Evolutionary conservation across 2,113 vertebrate species (phyloP).

Genomic region (Phodopus roborovskii): DNA sequence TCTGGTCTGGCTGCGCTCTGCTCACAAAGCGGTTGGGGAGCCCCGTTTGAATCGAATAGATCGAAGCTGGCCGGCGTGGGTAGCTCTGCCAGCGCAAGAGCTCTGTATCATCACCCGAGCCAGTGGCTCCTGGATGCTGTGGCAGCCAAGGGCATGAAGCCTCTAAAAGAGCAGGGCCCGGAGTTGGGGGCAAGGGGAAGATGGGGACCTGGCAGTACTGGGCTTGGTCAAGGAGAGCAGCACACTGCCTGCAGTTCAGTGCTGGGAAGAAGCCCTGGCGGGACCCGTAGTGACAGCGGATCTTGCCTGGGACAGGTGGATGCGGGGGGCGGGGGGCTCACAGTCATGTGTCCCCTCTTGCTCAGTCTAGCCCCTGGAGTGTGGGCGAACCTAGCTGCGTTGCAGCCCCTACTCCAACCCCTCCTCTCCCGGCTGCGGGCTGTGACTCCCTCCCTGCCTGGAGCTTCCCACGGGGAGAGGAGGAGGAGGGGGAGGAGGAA

Average conservation of each 20-base stretch:
- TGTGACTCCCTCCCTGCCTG: conserved; percentile 11
- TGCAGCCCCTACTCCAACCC: not conserved
- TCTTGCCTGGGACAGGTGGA: not conserved
- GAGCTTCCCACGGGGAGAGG: conserved; percentile 80
- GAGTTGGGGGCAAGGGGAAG: not conserved
- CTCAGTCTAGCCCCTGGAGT: not conserved
- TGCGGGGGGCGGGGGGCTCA: not conserved
- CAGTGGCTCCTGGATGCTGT: not conserved
- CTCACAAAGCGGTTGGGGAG: rapidly evolving
- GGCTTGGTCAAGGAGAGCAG: not conserved
- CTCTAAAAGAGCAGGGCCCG: not conserved
- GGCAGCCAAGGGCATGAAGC: not conserved
- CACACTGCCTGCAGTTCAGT: not conserved
- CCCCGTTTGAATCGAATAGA: conserved; percentile 33
- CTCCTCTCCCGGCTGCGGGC: not conserved
- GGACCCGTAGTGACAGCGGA: not conserved
- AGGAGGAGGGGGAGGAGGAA: conserved; percentile 52
- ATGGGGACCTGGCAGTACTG: not conserved
- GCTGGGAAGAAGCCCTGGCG: rapidly evolving
- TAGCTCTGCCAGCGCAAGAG: not conserved
- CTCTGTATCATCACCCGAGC: not conserved
- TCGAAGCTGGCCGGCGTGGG: not conserved
- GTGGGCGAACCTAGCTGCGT: not conserved
- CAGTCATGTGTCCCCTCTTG: not conserved
- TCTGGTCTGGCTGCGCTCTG: not conserved